Base-by-base conservation (phyloP, 1,140 invertebrate species). In the Eufriesea mexicana region DNA sequence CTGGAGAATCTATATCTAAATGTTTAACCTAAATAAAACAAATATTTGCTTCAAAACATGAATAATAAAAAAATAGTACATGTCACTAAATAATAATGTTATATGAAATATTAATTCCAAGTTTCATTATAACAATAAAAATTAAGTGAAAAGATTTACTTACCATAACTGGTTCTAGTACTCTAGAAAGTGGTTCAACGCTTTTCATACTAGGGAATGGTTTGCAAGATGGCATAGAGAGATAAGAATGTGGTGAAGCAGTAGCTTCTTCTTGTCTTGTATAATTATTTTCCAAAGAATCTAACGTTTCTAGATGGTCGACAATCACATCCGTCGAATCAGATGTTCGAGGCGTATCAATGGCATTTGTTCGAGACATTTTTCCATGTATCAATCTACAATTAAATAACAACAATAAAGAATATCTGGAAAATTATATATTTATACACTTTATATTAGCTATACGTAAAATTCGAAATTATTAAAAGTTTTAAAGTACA, bases 161-260 rank as follows among this genome's bases (percentile, higher is more conserved):
- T 83, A 94, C 93, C 83, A 90, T 90, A 28, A 97, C 95, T 7
- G 97, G 96, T 90, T 97, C 97, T 18, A 97, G 93, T n/a, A 97
- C 96, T 83, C 96, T 96, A 55, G 96, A 96, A 16, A 98, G 91
- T 0, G 97, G 97, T 90, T 97, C 97, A 2, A 97, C 96, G 72
- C 95, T 95, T 89, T 95, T 96, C 64, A 96, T 95, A 88, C 95
- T 96, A 82, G 97, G 97, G 91, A 98, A 98, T 23, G 96, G 95
- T 84, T 96, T 96, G 20, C 97, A 96, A 12, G 97, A 97, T 20
- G 97, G 96, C 97, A 98, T 97, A 0, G 97, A 97, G 5, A 98
- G 95, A 85, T 96, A 97, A 0, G 96, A 97, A 84, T 96, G 96
- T 0, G 97, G 96, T 0, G 94, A 94, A 20, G 91, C 90, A 20